A percentile compares a stretch with the other conserved stretches of the same genome.
These are phyloP conservation scores for Lithophane leautieri DNA, from an alignment of 2,888 invertebrate genomes.

Conservation along the genomic window DNA sequence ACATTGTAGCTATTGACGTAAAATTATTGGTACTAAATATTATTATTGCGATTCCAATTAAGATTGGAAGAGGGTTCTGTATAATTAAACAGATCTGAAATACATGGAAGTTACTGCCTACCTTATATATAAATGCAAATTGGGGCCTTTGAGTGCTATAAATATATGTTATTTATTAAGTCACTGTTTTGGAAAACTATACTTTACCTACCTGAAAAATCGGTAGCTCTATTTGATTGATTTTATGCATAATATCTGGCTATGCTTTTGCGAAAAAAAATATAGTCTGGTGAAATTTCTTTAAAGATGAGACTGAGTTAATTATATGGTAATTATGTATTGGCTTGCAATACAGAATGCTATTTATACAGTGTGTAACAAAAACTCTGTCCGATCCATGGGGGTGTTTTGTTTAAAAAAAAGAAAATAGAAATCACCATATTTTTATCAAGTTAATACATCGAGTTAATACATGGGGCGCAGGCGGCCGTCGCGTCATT, in stretches of 20 bases:
- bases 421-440: too few species aligned
- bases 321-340: too few species aligned
- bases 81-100: constrained; percentile 26
- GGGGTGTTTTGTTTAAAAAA: too few species aligned
- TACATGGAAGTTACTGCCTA: constrained; percentile 13
- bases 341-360: too few species aligned
- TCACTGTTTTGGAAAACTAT: constrained; percentile 6
- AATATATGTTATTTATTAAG: constrained; percentile 10
- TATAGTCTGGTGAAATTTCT: background rate
- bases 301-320: too few species aligned
- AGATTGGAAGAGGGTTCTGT: constrained; percentile 46
- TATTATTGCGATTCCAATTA: constrained; percentile 59
- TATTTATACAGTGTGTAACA: too few species aligned
- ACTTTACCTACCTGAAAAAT: background rate
- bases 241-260: background rate
- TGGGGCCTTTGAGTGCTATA: constrained; percentile 1
- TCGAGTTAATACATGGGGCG: too few species aligned
- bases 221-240: background rate
- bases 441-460: too few species aligned
- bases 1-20: constrained; percentile 28
- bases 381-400: too few species aligned
- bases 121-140: constrained; percentile 28
- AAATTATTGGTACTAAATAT: constrained; percentile 58
- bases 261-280: background rate
- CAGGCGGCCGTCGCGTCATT: too few species aligned